A percentile compares a stretch with the other conserved stretches of the same genome.
phyloP scores from a whole-genome alignment of 2,113 vertebrate species.

The Calidris pygmaea region DNA sequence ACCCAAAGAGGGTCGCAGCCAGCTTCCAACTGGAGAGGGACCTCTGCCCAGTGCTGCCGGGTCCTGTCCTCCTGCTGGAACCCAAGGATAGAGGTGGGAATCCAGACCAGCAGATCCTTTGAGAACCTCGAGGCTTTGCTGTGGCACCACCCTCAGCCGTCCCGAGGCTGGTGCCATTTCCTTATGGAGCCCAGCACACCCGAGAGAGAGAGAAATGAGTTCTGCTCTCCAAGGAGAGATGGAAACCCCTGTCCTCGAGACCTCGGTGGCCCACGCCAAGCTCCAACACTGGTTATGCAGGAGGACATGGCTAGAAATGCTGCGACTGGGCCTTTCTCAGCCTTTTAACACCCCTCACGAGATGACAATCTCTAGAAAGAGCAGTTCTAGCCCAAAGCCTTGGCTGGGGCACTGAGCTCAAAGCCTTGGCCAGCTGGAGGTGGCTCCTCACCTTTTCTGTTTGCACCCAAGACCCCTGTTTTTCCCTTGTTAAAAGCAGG shows the following conservation, averaged over 20 bases:
- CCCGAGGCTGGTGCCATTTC: background rate
- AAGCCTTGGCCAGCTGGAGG: background rate
- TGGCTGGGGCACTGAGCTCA: background rate
- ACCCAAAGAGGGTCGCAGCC: accelerated
- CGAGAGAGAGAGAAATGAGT: background rate
- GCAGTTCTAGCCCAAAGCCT: background rate
- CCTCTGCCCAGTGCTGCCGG: background rate
- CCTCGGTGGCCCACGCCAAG: background rate
- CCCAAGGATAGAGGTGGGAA: background rate
- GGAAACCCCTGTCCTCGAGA: background rate
- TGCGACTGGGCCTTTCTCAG: background rate
- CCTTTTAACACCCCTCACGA: background rate
- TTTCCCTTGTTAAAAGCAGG: background rate
- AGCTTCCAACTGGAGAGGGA: background rate
- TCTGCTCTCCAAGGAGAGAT: background rate
- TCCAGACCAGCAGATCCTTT: background rate
- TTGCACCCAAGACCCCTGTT: background rate
- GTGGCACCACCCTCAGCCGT: background rate
- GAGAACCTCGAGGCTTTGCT: background rate
- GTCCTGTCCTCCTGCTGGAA: accelerated
- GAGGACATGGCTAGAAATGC: background rate
- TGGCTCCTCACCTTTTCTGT: background rate
- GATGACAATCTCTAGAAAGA: background rate
- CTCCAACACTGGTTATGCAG: background rate
- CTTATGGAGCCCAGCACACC: background rate